These are phyloP conservation scores for Hipposideros larvatus DNA, from an alignment of 2,797 vertebrate genomes.

Conservation along the genomic window DNA sequence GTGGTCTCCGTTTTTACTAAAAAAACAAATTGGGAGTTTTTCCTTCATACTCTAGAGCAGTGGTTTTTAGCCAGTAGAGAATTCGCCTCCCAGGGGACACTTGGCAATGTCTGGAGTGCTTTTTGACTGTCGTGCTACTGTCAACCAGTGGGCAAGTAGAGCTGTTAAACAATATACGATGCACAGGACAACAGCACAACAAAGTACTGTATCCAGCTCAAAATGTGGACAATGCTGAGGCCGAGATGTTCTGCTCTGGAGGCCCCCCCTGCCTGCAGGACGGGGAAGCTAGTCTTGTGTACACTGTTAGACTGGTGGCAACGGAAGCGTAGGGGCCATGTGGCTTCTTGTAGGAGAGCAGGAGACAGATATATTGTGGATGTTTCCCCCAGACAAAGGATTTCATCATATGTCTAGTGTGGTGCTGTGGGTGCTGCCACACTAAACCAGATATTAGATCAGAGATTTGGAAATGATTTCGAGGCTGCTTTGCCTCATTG, in stretches of 20 bases:
- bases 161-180: neutral
- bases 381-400: neutral
- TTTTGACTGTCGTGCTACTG: neutral
- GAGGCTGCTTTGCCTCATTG: neutral
- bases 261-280: too few species aligned
- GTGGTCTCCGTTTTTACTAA: neutral
- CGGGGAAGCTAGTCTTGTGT: neutral
- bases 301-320: neutral
- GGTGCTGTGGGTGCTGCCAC: neutral
- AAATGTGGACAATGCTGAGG: neutral
- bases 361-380: neutral
- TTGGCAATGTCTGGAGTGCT: neutral
- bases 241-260: neutral
- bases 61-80: neutral
- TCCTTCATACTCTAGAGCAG: neutral
- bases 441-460: neutral
- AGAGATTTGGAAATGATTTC: neutral
- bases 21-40: neutral
- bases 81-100: neutral
- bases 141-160: neutral
- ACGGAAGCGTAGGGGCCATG: accelerated
- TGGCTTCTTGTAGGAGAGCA: neutral
- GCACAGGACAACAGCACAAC: neutral
- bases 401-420: neutral
- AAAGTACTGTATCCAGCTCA: neutral